Evolutionary conservation across 1,140 invertebrate species (phyloP).

Genomic region (Drosophila sp.): DNA sequence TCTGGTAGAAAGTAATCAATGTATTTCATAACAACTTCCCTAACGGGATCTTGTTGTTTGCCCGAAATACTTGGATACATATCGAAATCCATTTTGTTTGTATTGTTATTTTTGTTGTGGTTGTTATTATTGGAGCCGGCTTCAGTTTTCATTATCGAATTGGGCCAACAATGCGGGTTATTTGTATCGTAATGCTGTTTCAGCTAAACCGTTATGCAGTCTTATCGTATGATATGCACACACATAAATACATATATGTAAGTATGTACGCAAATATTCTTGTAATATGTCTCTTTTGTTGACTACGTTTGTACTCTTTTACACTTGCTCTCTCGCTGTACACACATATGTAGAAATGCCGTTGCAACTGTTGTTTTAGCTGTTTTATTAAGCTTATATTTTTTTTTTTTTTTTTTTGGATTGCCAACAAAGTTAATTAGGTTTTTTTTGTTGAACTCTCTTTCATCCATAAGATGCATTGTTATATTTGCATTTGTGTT

Average conservation of each 20-base stretch:
- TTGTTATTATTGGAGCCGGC: slow-evolving; percentile 54
- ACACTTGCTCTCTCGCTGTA: neutral
- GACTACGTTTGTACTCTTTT: slow-evolving; percentile 2
- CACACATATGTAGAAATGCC: slow-evolving; percentile 25
- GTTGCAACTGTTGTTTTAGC: slow-evolving; percentile 32
- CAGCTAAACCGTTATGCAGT: slow-evolving; percentile 22
- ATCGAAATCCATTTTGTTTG: slow-evolving; percentile 85
- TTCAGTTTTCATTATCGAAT: slow-evolving; percentile 77
- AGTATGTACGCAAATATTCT: slow-evolving; percentile 15
- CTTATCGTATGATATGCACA: slow-evolving; percentile 49
- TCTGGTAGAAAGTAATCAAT: slow-evolving; percentile 88
- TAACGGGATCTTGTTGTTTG: slow-evolving; percentile 88
- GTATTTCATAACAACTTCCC: slow-evolving; percentile 88
- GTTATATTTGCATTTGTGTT: slow-evolving; percentile 4
- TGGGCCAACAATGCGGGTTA: slow-evolving; percentile 30
- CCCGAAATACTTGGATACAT: slow-evolving; percentile 87
- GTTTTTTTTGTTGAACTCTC: slow-evolving; percentile 23
- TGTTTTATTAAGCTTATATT: neutral
- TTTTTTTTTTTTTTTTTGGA: neutral
- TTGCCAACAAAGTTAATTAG: slow-evolving; percentile 14
- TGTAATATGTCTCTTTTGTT: slow-evolving; percentile 12
- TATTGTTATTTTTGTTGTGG: slow-evolving; percentile 46
- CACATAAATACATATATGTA: slow-evolving; percentile 8
- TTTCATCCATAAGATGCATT: slow-evolving; percentile 1
- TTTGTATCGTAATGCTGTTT: slow-evolving; percentile 21